Percentiles rank a stretch among this genome's conserved stretches.
These are phyloP conservation scores for Erythrolamprus reginae DNA, from an alignment of 2,113 vertebrate genomes.

Conservation along the genomic window DNA sequence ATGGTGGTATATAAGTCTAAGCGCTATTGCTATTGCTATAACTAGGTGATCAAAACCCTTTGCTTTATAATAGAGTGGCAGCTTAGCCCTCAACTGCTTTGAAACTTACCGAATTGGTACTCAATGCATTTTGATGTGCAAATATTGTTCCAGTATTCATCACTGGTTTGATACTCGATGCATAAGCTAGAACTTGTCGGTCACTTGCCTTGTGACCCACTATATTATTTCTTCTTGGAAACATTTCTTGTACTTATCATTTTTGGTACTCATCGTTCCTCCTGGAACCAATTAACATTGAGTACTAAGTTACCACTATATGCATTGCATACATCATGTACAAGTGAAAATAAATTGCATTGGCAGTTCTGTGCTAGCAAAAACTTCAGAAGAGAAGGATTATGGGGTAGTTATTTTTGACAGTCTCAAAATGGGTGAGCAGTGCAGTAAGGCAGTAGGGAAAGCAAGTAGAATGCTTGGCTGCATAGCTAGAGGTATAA, in stretches of 20 bases:
- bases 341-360: too few species aligned
- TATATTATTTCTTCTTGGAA: neutral
- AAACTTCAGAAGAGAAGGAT: too few species aligned
- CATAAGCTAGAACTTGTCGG: neutral
- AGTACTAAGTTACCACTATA: neutral
- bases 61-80: neutral
- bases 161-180: neutral
- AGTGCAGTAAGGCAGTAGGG: too few species aligned
- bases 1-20: too few species aligned
- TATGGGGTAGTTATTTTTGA: too few species aligned
- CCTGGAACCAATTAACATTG: neutral
- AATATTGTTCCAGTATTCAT: neutral
- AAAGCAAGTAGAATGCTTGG: too few species aligned
- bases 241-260: neutral
- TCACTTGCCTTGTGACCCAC: neutral
- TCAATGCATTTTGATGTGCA: too few species aligned
- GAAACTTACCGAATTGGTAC: neutral
- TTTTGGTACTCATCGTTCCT: neutral
- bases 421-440: too few species aligned
- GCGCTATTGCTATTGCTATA: neutral
- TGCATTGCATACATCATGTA: neutral
- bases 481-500: too few species aligned
- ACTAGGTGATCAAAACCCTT: neutral
- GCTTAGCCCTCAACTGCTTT: neutral
- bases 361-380: too few species aligned